Evolutionary conservation across 2,797 vertebrate genomes (phyloP), one percentile per base, ranked within the genome.

Genomic region (Margarornis squamiger): DNA sequence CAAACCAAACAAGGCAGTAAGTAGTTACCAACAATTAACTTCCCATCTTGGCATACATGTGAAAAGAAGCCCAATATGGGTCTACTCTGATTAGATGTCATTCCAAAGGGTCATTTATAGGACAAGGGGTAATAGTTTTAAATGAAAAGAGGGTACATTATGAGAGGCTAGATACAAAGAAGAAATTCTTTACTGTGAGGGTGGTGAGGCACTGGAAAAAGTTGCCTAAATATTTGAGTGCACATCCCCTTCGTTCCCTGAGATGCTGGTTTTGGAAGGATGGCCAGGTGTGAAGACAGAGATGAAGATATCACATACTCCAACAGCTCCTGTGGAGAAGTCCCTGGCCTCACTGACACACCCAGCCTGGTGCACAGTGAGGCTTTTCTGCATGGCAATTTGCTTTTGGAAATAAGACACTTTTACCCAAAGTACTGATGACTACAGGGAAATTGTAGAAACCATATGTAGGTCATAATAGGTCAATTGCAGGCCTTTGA

Each of bases 311-410:
- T 65, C 30, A 36, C 73, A 23, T 13, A 29, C 5, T 54, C 27
- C 32, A 51, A 9, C 14, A 48, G 17, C 15, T 55, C 16, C 55
- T n/a, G 29, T 30, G 39, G 36, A 51, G 32, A 58, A 55, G n/a
- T 12, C 29, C 29, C 39, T 39, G 65, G 22, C 29, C 73, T 67
- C 49, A 45, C 57, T 72, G 34, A 66, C 19, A 20, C 7, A 61
- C 5, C 8, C 61, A 68, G 45, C 21, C 66, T 54, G 14, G 23
- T 43, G 39, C 10, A 8, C 39, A 76, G 46, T 0, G 0, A 91
- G 26, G 39, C 14, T 93, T 77, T 74, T 58, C 49, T 67, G 65
- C 32, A 75, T 45, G 78, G 22, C 26, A 38, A 57, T 73, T 67
- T 55, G 14, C 63, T 91, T 80, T 39, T 63, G 52, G 73, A 82